Evolutionary conservation across 1,140 invertebrate genomes (phyloP), one percentile per base, ranked within the genome.

Genomic region (Drosophila subpulchrella): DNA sequence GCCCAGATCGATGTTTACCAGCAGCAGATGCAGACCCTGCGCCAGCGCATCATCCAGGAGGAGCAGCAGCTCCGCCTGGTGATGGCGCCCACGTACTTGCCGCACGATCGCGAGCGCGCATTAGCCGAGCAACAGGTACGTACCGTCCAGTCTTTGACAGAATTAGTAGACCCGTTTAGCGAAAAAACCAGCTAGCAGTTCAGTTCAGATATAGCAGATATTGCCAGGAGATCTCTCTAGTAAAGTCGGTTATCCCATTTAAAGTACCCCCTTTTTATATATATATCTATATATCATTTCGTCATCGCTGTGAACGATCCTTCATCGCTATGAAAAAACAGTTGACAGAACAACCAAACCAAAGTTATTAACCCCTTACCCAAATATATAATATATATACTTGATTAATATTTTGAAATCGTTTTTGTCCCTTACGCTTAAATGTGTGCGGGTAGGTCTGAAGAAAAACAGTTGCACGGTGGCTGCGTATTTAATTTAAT

Each of bases 91-190:
- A 96, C 96, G 75, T 96, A 97, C 93, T 94, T 96, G 92, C 95
- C 97, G 54, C 95, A 96, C 63, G 96, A 98, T 86, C 94, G 96
- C 81, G 97, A 98, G 80, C 96, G 95, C 84, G 97, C 97, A 90
- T 93, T 95, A 65, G 94, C 95, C 88, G 97, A 98, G 92, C 97
- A 98, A 95, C 96, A 97, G 96, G 98, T 99, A 97, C 95, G 97
- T 94, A 74, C 80, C 48, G 34, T 42, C 54, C 54, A 48, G 47
- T 63, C 58, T 65, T 61, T 56, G 46, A 12, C n/a, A 71, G 42
- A 36, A 42, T 13, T 72, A 71, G 66, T 72, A 72, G 68, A 68
- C 61, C 65, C 65, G 30, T 38, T 68, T 70, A 13, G 13, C 13
- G n/a, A n/a, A n/a, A 39, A 39, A 46, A 58, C 44, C 65, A 72